Evolutionary conservation across 1,140 invertebrate species (phyloP).

Genomic region (Dreissena rostriformis): DNA sequence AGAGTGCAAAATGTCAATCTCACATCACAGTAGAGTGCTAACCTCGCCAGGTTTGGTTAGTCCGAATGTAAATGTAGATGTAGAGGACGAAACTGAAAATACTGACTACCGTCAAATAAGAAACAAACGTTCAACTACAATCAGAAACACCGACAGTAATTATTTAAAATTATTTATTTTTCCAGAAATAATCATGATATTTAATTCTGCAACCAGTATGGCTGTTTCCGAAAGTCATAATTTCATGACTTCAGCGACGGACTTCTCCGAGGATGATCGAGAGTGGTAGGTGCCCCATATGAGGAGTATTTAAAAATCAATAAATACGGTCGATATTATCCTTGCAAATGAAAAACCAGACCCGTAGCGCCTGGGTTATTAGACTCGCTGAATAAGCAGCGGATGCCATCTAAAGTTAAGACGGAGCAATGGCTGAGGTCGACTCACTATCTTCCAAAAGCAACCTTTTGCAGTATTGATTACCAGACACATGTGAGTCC

Average conservation of each 20-base stretch:
- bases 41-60: background rate
- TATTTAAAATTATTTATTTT: constrained; percentile 42
- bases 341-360: constrained; percentile 16
- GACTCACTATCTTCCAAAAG: constrained; percentile 15
- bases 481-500: constrained; percentile 23
- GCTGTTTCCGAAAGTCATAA: background rate
- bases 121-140: background rate
- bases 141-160: background rate
- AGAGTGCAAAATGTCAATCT: background rate
- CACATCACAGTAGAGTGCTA: background rate
- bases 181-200: constrained; percentile 52
- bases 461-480: background rate
- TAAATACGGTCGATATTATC: constrained; percentile 16
- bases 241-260: background rate
- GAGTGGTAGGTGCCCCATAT: constrained; percentile 33
- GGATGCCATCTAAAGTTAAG: constrained; percentile 35
- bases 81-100: background rate
- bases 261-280: constrained; percentile 25
- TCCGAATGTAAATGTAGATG: constrained; percentile 1
- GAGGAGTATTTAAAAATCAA: constrained; percentile 32
- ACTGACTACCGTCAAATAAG: background rate
- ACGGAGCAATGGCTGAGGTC: constrained; percentile 52
- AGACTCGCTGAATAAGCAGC: constrained; percentile 34
- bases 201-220: constrained; percentile 40
- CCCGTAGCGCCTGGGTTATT: constrained; percentile 48